A percentile compares a stretch with the other conserved stretches of the same genome.
Evolutionary conservation across 2,113 vertebrate species (phyloP).

Genomic region (Cryptoleucopteryx plumbea): DNA sequence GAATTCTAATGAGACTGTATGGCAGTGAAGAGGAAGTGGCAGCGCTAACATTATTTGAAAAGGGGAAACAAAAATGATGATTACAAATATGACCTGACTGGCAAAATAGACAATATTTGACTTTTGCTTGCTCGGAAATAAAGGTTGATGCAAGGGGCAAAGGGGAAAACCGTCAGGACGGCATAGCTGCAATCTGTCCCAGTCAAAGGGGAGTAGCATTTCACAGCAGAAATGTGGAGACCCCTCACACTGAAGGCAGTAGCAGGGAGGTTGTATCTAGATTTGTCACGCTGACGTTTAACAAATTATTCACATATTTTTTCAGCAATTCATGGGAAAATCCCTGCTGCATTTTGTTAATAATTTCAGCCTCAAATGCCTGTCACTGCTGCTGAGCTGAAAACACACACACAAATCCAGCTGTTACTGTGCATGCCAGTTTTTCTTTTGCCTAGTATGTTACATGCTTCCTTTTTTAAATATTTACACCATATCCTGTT

Average conservation of each 20-base stretch:
- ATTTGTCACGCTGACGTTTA: not conserved
- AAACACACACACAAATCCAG: not conserved
- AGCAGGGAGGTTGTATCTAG: not conserved
- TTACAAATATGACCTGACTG: not conserved
- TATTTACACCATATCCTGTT: not conserved
- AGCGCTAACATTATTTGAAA: not conserved
- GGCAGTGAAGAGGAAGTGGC: not conserved
- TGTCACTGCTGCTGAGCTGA: not conserved
- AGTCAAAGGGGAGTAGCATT: not conserved
- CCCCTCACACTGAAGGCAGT: not conserved
- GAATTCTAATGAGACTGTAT: not conserved
- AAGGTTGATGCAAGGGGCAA: not conserved
- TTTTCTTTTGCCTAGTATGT: not conserved
- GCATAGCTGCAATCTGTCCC: not conserved
- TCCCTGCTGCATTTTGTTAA: not conserved
- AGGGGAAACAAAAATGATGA: not conserved
- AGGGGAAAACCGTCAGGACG: not conserved
- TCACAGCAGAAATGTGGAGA: not conserved
- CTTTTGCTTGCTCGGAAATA: not conserved
- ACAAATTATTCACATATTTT: not conserved
- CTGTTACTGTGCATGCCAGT: not conserved
- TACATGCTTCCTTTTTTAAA: not conserved
- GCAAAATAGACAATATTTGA: not conserved
- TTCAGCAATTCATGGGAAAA: not conserved
- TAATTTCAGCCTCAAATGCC: not conserved